Conservation (phyloP, 2,888 invertebrate species). For the Apamea epomidion region DNA sequence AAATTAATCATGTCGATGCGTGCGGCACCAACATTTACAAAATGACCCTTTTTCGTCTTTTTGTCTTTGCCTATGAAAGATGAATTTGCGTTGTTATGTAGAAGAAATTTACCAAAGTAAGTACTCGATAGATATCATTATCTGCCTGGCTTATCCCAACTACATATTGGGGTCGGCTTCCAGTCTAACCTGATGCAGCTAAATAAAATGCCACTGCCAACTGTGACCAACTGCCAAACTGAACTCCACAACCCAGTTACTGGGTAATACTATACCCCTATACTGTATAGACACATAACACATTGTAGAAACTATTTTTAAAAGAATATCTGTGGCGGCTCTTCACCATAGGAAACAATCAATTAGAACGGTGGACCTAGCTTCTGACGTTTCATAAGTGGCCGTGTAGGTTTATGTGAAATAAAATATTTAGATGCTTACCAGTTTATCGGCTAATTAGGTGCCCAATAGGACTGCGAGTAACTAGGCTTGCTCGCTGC, state of each 20-base stretch:
- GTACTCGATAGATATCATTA: neutral
- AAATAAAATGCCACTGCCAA: no score
- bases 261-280: neutral
- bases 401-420: neutral
- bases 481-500: constrained; percentile 92
- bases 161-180: no score
- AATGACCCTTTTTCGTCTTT: neutral
- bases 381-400: neutral
- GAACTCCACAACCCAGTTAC: no score
- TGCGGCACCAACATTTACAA: neutral
- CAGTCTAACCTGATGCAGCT: no score
- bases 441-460: constrained; percentile 84
- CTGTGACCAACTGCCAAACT: no score
- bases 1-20: no score
- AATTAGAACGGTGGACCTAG: neutral
- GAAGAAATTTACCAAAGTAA: neutral
- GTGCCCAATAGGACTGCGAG: constrained; percentile 92
- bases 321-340: neutral
- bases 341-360: neutral
- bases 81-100: neutral
- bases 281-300: no score
- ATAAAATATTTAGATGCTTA: constrained; percentile 6
- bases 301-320: neutral
- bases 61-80: neutral
- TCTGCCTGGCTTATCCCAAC: no score